Evolutionary conservation across 1,140 invertebrate genomes (phyloP).

Genomic region (Pachypsylla venusta): DNA sequence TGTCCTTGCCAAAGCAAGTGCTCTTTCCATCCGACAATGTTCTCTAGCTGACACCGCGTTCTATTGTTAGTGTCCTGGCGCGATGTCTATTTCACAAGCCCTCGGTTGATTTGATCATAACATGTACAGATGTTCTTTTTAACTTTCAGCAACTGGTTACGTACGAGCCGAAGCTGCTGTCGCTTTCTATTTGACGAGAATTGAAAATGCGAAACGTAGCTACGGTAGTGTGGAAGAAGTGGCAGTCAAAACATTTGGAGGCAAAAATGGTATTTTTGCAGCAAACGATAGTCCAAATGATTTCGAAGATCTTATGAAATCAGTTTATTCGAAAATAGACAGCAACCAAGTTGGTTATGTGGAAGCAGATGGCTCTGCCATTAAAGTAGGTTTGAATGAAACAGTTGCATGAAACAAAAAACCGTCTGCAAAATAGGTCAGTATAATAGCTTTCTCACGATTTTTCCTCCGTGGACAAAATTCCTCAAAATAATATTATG

Average conservation of each 20-base stretch:
- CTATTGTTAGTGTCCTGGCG: too few relatives aligned
- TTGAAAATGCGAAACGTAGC: slow-evolving; percentile 29
- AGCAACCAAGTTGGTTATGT: slow-evolving; percentile 33
- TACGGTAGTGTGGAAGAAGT: neutral
- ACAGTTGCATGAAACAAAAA: too few relatives aligned
- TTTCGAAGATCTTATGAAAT: slow-evolving; percentile 5
- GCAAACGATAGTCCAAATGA: neutral
- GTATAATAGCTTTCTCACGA: too few relatives aligned
- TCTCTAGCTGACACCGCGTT: too few relatives aligned
- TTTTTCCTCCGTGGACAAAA: too few relatives aligned
- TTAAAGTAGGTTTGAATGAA: slow-evolving; percentile 20
- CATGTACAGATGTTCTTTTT: too few relatives aligned
- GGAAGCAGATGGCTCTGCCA: slow-evolving; percentile 26
- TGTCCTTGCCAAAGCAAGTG: too few relatives aligned
- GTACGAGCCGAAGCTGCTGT: slow-evolving; percentile 21
- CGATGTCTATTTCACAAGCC: too few relatives aligned
- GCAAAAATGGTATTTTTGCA: slow-evolving; percentile 1
- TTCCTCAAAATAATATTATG: too few relatives aligned
- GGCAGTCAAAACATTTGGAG: neutral
- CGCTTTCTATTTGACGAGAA: slow-evolving; percentile 42
- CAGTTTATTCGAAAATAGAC: slow-evolving; percentile 30
- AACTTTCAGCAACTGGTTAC: slow-evolving; percentile 23
- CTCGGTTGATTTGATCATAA: too few relatives aligned
- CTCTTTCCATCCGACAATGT: too few relatives aligned
- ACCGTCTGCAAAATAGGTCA: too few relatives aligned